Evolutionary conservation across 1,140 invertebrate genomes (phyloP).

Genomic region (Nephotettix cincticeps): DNA sequence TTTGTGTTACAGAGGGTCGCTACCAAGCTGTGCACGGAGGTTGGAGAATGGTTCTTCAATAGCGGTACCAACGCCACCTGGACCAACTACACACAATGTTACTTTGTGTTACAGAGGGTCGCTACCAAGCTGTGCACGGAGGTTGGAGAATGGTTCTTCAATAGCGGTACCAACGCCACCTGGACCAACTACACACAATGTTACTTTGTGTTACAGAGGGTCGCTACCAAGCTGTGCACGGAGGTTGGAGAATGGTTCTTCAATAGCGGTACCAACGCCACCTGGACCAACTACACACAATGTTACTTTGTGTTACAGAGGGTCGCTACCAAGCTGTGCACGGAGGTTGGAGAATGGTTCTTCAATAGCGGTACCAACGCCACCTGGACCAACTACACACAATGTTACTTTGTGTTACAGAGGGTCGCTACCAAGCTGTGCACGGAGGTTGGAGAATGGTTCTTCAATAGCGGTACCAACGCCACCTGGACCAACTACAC

Average conservation of each 20-base stretch:
- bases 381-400: constrained; percentile 60
- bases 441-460: constrained; percentile 58
- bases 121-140: no score
- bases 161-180: constrained; percentile 22
- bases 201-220: constrained; percentile 47
- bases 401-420: constrained; percentile 53
- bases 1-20: constrained; percentile 50
- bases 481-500: constrained; percentile 60
- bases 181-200: neutral
- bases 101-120: no score
- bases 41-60: constrained; percentile 58
- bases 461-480: constrained; percentile 47
- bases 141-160: no score
- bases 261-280: constrained; percentile 46
- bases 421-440: constrained; percentile 57
- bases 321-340: constrained; percentile 56
- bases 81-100: constrained; percentile 61
- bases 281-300: constrained; percentile 60
- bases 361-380: constrained; percentile 46
- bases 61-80: constrained; percentile 50
- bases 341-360: constrained; percentile 58
- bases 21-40: constrained; percentile 54
- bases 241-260: constrained; percentile 57
- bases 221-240: constrained; percentile 57
- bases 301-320: constrained; percentile 52